Conservation (phyloP, 2,113 vertebrate species). For the Arizona elegans region DNA sequence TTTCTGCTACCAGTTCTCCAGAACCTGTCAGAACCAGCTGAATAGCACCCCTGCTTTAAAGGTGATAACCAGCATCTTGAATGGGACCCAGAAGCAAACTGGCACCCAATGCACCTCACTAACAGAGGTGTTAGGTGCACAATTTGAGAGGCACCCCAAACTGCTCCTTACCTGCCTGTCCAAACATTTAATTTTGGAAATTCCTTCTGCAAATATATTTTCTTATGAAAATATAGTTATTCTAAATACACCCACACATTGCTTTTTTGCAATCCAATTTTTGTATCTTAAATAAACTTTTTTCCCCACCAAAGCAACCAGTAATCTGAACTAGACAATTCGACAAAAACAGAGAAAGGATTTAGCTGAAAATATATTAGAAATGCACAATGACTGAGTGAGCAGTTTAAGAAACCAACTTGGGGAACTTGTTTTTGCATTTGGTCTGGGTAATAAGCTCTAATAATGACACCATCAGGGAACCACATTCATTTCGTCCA, state of each 20-base stretch:
- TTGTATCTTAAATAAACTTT: not conserved
- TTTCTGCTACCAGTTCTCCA: too few species aligned
- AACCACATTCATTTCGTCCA: not conserved
- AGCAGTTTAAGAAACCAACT: not conserved
- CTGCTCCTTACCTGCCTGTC: not conserved
- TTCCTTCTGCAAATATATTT: too few species aligned
- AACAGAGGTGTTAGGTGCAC: not conserved
- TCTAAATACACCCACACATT: not conserved
- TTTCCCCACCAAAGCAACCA: not conserved
- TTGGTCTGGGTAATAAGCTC: not conserved
- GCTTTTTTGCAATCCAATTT: not conserved
- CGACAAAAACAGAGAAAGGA: not conserved
- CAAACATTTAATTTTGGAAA: not conserved
- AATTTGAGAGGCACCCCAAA: not conserved
- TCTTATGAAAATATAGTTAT: not conserved
- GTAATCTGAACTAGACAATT: not conserved
- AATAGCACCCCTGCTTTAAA: not conserved
- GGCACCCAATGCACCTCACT: not conserved
- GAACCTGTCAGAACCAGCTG: too few species aligned
- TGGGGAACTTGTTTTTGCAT: not conserved
- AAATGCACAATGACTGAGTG: not conserved
- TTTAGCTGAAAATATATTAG: constrained; percentile 11
- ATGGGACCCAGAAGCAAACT: not conserved
- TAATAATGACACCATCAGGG: not conserved
- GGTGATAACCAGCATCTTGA: not conserved